phyloP scores from a whole-genome alignment of 92 coral and sea anemone species.

The Epizoanthus scotinus region DNA sequence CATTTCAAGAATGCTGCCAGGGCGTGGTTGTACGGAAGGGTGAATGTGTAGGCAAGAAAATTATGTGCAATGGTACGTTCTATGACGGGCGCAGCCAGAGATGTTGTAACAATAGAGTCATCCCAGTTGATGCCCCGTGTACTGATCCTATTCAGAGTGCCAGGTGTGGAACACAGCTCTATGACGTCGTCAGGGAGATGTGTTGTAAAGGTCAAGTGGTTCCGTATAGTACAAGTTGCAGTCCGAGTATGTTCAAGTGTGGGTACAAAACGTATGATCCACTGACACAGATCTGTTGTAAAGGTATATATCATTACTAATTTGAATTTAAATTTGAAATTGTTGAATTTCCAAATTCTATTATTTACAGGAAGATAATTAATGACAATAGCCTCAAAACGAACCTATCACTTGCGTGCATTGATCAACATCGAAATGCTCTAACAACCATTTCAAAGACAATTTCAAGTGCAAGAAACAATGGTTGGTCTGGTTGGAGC shows the following conservation, averaged over 20 bases:
- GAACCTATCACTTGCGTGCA: too few species aligned
- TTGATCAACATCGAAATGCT: too few species aligned
- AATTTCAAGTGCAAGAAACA: too few species aligned
- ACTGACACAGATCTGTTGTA: neutral
- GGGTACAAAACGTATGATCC: constrained; percentile 16
- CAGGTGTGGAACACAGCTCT: constrained; percentile 10
- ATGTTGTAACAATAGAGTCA: constrained; percentile 5
- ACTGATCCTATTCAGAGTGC: neutral
- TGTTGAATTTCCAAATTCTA: neutral
- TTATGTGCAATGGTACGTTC: neutral
- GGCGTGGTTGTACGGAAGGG: constrained; percentile 11
- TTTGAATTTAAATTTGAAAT: neutral
- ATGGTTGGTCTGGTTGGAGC: too few species aligned
- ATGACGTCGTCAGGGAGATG: constrained; percentile 30
- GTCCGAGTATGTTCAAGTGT: neutral
- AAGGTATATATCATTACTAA: neutral
- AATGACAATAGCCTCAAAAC: too few species aligned
- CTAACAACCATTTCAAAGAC: too few species aligned
- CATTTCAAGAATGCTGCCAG: constrained; percentile 28
- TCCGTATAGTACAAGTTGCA: constrained; percentile 1
- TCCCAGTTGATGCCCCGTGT: neutral
- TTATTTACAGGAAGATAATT: too few species aligned
- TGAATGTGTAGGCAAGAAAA: neutral
- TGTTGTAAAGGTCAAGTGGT: constrained; percentile 27
- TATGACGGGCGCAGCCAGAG: constrained; percentile 4